Evolutionary conservation across 2,113 vertebrate genomes (phyloP).

Genomic region (Manacus vitellinus): DNA sequence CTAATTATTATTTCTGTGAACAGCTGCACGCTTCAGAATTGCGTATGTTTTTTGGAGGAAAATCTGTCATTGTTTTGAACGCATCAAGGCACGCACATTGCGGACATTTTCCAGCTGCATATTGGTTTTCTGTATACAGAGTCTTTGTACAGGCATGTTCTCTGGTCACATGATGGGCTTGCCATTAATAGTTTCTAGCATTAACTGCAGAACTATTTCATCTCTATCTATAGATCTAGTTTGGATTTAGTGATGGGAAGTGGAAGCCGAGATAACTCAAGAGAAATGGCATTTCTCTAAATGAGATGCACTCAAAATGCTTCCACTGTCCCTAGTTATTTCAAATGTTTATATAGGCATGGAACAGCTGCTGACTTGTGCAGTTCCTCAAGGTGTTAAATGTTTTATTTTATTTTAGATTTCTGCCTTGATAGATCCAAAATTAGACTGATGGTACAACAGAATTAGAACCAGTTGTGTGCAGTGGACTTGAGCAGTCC

Average conservation of each 20-base stretch:
- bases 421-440: neutral
- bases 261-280: constrained; percentile 50
- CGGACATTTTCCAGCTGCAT: constrained; percentile 40
- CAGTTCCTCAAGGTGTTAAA: neutral
- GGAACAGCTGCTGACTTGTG: neutral
- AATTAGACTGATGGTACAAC: neutral
- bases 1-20: neutral
- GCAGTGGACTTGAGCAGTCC: neutral
- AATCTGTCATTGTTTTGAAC: constrained; percentile 52
- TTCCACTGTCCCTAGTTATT: neutral
- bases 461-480: neutral
- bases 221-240: constrained; percentile 68
- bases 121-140: constrained; percentile 44
- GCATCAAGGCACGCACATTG: neutral
- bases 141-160: constrained; percentile 58
- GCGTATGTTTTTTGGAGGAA: constrained; percentile 14
- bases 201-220: constrained; percentile 63
- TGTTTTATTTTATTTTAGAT: neutral
- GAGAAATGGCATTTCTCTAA: constrained; percentile 58
- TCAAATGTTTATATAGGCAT: neutral
- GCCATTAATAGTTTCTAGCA: constrained; percentile 70
- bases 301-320: constrained; percentile 55
- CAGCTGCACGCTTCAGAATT: neutral
- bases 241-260: constrained; percentile 68
- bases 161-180: constrained; percentile 55